Conservation (phyloP, 2,797 vertebrate genomes). For the Anomalospiza imberbis region DNA sequence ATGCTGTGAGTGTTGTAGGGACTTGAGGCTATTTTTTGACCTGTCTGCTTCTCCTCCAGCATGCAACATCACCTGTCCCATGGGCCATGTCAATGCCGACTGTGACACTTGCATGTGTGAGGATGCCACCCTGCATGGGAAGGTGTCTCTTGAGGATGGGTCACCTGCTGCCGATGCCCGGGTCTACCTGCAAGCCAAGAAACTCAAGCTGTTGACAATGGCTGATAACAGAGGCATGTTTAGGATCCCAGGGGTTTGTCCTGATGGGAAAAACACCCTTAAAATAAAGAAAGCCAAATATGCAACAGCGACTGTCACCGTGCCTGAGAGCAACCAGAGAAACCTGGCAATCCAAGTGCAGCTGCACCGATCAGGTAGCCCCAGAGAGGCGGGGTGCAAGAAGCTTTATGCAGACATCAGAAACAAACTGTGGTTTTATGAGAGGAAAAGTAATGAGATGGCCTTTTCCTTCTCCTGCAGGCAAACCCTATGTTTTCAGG, state of each 20-base stretch:
- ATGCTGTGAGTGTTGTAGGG: background rate
- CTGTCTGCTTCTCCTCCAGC: slow-evolving; percentile 61
- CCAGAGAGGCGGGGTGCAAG: background rate
- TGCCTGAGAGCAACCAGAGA: slow-evolving; percentile 73
- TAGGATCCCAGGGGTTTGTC: slow-evolving; percentile 86
- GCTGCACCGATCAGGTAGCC: slow-evolving; percentile 87
- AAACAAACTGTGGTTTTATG: background rate
- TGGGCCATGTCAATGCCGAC: slow-evolving; percentile 85
- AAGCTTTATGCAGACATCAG: background rate
- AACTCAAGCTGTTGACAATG: slow-evolving; percentile 81
- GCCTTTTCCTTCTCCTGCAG: slow-evolving; percentile 65
- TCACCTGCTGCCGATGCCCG: slow-evolving; percentile 76
- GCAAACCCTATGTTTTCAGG: slow-evolving; percentile 85
- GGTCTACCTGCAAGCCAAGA: slow-evolving; percentile 73
- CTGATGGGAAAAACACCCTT: slow-evolving; percentile 85
- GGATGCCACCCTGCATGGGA: slow-evolving; percentile 84
- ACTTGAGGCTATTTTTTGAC: background rate
- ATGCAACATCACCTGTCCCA: slow-evolving; percentile 84
- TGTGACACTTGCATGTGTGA: slow-evolving; percentile 90
- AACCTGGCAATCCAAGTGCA: slow-evolving; percentile 83
- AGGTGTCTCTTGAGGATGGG: slow-evolving; percentile 84
- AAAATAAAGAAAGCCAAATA: slow-evolving; percentile 86
- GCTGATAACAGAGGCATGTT: slow-evolving; percentile 88
- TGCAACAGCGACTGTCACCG: slow-evolving; percentile 51
- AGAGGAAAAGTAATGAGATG: background rate